A percentile compares a stretch with the other conserved stretches of the same genome.
These are phyloP conservation scores for Neodiprion pinetum DNA, from an alignment of 1,140 invertebrate genomes.

Conservation along the genomic window DNA sequence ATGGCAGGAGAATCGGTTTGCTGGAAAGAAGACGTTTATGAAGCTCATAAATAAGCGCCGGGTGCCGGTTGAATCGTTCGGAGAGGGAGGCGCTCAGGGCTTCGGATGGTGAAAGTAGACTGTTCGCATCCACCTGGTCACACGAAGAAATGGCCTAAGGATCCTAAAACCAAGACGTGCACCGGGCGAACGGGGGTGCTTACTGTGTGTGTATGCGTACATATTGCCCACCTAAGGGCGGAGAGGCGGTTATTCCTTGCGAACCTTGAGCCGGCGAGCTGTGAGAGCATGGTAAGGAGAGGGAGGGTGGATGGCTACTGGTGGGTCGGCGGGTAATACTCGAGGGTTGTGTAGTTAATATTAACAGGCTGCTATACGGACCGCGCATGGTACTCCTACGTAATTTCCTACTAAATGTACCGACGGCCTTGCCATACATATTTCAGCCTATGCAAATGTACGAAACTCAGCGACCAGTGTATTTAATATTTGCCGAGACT, in stretches of 20 bases:
- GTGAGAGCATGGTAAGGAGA: neutral
- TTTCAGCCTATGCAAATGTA: conserved; percentile 36
- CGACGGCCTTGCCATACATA: conserved; percentile 48
- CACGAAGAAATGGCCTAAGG: neutral
- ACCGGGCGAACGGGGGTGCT: too few species aligned
- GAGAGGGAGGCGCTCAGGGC: neutral
- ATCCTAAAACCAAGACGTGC: neutral
- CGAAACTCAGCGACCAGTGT: neutral
- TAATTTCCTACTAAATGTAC: conserved; percentile 52
- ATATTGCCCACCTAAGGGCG: too few species aligned
- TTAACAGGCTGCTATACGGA: conserved; percentile 44
- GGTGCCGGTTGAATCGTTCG: neutral
- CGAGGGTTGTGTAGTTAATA: conserved; percentile 46
- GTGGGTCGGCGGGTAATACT: conserved; percentile 34
- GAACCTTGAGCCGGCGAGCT: neutral
- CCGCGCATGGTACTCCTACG: conserved; percentile 47
- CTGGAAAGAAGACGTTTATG: neutral
- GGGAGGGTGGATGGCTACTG: neutral
- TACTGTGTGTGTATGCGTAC: too few species aligned
- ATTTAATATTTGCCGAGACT: conserved; percentile 3
- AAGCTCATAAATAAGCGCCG: too few species aligned
- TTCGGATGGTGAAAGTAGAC: neutral
- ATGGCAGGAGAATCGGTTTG: neutral
- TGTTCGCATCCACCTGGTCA: neutral
- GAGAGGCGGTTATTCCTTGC: too few species aligned